Conservation (phyloP, 2,113 vertebrate genomes). For the Aptenodytes patagonicus region DNA sequence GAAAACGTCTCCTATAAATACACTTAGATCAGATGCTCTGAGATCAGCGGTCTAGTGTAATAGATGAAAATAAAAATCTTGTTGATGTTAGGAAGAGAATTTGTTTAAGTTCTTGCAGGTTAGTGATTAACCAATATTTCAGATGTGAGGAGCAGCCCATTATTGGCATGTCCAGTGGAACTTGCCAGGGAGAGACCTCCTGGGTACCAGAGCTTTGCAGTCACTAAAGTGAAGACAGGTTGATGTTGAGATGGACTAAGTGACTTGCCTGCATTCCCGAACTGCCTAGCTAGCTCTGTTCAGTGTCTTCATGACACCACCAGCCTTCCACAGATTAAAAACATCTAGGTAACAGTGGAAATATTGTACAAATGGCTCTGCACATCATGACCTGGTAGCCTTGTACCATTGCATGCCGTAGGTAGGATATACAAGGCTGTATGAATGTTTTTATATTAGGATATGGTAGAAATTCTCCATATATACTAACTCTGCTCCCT, state of each 20-base stretch:
- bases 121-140: background rate
- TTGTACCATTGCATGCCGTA: background rate
- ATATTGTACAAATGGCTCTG: background rate
- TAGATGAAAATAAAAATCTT: background rate
- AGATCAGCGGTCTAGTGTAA: background rate
- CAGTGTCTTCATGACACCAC: background rate
- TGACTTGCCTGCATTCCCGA: background rate
- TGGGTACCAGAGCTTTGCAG: background rate
- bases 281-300: background rate
- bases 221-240: background rate
- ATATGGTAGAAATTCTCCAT: background rate
- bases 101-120: background rate
- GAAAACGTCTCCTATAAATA: constrained; percentile 31
- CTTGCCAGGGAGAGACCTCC: background rate
- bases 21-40: background rate
- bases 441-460: background rate
- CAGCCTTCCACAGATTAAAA: background rate
- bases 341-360: background rate
- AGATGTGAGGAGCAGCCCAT: background rate
- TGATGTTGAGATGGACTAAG: background rate
- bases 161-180: background rate
- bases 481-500: background rate
- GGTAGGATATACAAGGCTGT: background rate
- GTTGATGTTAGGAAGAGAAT: background rate
- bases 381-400: background rate